Percentiles rank a stretch among this genome's conserved stretches.
phyloP scores from a whole-genome alignment of 2,113 vertebrate species.

The Cyphomyrus plagiostoma region DNA sequence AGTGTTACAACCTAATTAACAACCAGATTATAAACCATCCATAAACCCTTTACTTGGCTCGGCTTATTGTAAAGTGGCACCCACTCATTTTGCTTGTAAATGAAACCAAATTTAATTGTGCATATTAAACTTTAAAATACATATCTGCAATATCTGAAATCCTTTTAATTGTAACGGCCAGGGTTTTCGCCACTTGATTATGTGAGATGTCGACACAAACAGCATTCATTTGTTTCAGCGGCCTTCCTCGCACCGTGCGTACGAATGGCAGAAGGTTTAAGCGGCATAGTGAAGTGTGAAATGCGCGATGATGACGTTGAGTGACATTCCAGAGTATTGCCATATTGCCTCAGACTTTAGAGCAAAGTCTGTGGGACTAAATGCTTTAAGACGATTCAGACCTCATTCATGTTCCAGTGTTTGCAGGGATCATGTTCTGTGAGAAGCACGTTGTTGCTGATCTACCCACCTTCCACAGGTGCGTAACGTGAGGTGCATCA shows the following conservation, averaged over 20 bases:
- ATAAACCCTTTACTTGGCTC: no score
- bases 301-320: background rate
- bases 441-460: background rate
- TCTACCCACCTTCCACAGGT: constrained; percentile 58
- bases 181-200: background rate
- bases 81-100: background rate
- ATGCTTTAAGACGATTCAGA: background rate
- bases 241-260: background rate
- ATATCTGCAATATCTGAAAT: background rate
- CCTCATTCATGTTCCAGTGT: background rate
- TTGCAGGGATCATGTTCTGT: background rate
- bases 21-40: no score
- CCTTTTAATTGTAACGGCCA: background rate
- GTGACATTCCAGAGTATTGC: background rate
- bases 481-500: constrained; percentile 96
- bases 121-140: background rate
- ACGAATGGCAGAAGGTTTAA: background rate
- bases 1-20: no score
- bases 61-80: no score
- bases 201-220: background rate
- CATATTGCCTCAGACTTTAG: background rate
- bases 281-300: background rate
- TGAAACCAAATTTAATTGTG: background rate
- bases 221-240: background rate
- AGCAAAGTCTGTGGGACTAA: background rate